Evolutionary conservation across 2,888 invertebrate species (phyloP).

Genomic region (Charanyca ferruginea): DNA sequence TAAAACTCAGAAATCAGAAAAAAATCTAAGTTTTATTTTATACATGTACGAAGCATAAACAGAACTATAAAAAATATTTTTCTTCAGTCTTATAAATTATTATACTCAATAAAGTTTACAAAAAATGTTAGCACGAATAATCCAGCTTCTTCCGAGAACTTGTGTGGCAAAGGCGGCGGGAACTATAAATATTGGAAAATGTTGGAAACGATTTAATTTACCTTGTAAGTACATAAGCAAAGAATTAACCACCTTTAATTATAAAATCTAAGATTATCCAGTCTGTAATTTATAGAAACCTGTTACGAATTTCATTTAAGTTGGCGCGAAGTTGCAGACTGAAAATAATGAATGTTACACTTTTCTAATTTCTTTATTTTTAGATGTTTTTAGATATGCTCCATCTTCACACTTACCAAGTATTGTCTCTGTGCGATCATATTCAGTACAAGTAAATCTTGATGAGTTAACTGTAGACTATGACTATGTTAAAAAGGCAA

Average conservation of each 20-base stretch:
- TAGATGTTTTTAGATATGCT: conserved; percentile 44
- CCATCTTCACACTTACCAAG: conserved; percentile 40
- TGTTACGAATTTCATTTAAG: too few species aligned
- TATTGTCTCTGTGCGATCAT: conserved; percentile 61
- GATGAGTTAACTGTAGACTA: conserved; percentile 80
- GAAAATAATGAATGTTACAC: not conserved
- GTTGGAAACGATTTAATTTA: conserved; percentile 29
- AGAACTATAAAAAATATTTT: too few species aligned
- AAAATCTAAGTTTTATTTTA: conserved; percentile 10
- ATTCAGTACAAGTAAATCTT: conserved; percentile 69
- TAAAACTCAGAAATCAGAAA: conserved; percentile 3
- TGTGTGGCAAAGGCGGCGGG: conserved; percentile 42
- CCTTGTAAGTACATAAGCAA: conserved; percentile 32
- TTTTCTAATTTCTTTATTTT: not conserved
- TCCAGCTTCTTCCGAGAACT: conserved; percentile 51
- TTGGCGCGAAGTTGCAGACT: not conserved
- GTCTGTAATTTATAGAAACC: too few species aligned
- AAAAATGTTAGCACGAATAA: conserved; percentile 52
- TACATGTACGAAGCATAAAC: too few species aligned
- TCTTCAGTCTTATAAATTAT: not conserved
- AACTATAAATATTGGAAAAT: conserved; percentile 43
- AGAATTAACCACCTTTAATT: not conserved
- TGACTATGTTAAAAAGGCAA: conserved; percentile 84
- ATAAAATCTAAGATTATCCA: not conserved
- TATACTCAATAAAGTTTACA: not conserved